phyloP scores from a whole-genome alignment of 2,888 invertebrate genomes.

The Acrobasis consociella region DNA sequence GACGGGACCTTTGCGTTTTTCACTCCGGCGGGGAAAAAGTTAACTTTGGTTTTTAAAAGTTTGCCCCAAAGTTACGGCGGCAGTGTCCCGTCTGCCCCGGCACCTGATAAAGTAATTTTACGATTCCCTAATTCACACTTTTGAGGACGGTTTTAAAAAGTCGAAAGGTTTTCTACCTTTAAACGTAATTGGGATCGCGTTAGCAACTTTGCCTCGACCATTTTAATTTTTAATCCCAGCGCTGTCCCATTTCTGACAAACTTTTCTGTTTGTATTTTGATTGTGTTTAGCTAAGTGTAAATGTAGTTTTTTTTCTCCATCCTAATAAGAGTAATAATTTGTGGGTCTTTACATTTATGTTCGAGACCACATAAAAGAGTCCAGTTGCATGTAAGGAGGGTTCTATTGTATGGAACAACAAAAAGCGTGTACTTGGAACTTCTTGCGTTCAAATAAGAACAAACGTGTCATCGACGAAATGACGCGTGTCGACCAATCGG shows the following conservation, averaged over 20 bases:
- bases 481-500: slow-evolving; percentile 82
- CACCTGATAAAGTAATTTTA: slow-evolving; percentile 78
- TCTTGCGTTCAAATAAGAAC: slow-evolving; percentile 80
- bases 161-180: slow-evolving; percentile 58
- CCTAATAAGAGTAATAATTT: slow-evolving; percentile 28
- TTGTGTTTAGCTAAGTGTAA: slow-evolving; percentile 12
- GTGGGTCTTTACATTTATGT: slow-evolving; percentile 36
- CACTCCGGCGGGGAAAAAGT: slow-evolving; percentile 56
- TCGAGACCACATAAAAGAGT: slow-evolving; percentile 54
- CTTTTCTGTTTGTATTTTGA: slow-evolving; percentile 16
- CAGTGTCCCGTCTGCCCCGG: slow-evolving; percentile 65
- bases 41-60: slow-evolving; percentile 81
- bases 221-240: slow-evolving; percentile 57
- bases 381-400: slow-evolving; percentile 61
- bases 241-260: slow-evolving; percentile 24
- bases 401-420: slow-evolving; percentile 66
- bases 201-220: slow-evolving; percentile 53
- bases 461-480: slow-evolving; percentile 82
- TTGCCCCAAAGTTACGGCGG: slow-evolving; percentile 65
- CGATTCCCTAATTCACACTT: slow-evolving; percentile 78
- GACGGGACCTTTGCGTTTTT: slow-evolving; percentile 67
- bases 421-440: slow-evolving; percentile 70
- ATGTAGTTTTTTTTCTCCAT: slow-evolving; percentile 13
- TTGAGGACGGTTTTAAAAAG: slow-evolving; percentile 77
- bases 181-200: slow-evolving; percentile 65